Evolutionary conservation across 2,113 vertebrate genomes (phyloP), one percentile per base, ranked within the genome.

Genomic region (Corythoichthys intestinalis): DNA sequence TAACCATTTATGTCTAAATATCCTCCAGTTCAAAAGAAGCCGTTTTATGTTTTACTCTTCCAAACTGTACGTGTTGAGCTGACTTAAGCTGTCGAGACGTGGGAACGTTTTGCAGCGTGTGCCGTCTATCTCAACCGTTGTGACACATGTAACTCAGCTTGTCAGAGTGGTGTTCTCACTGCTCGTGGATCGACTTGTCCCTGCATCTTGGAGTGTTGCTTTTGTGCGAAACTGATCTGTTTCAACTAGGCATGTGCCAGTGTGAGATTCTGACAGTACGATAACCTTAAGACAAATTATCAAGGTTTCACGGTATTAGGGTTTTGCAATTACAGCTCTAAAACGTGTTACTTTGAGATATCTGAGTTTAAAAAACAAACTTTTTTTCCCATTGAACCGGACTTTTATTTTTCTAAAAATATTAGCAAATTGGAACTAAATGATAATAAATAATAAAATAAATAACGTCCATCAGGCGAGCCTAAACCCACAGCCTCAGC

Each of bases 131-230:
- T 78, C 69, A 69, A 73, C 65, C 74, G 70, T 53, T 74, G 65
- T 80, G 84, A 84, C 80, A 80, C 79, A 64, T 83, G 85, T 83
- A 81, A 79, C 85, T 88, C 81, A 69, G 74, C 84, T 74, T 78
- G 84, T 83, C 84, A 81, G 75, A 63, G 78, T 68, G 67, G 78
- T 77, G 78, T 81, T 80, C 79, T 56, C 54, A 13, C 69, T 20
- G 44, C 74, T 66, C 77, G 67, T 80, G 60, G 72, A 70, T 69
- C 54, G 52, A 69, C 63, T 69, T 49, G 74, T 83, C 76, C 82
- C 69, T 67, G 73, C 46, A 53, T 74, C 74, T 79, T 65, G 82
- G 73, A 83, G 75, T 71, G 67, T 46, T 52, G 62, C 69, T 71
- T 85, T 73, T 71, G 57, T 59, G 72, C 70, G 14, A 67, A 68